Conservation (phyloP, 1,140 invertebrate species). For the Gonatopus flavifemur region DNA sequence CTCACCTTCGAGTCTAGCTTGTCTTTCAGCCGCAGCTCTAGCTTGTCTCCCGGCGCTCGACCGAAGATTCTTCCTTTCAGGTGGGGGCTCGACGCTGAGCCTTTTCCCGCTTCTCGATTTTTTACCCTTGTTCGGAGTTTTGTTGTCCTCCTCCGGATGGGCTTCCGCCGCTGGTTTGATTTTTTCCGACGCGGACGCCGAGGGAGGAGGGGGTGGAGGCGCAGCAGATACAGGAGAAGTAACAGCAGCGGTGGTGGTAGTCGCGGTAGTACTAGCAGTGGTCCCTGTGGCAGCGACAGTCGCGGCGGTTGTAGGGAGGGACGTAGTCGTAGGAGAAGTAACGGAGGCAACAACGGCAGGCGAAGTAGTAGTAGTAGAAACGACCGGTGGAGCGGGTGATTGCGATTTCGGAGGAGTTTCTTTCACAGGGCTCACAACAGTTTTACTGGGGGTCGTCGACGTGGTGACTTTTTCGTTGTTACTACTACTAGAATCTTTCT, state of each 20-base stretch:
- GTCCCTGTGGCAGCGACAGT: background rate
- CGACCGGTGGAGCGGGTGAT: too few relatives aligned
- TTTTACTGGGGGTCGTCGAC: too few relatives aligned
- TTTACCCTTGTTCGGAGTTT: conserved; percentile 43
- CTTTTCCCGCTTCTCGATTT: conserved; percentile 50
- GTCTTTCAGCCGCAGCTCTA: conserved; percentile 52
- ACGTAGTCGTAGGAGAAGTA: conserved; percentile 9
- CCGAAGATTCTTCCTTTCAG: conserved; percentile 55
- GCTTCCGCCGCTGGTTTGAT: conserved; percentile 10
- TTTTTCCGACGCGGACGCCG: conserved; percentile 13
- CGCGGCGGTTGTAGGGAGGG: conserved; percentile 4
- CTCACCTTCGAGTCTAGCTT: conserved; percentile 52
- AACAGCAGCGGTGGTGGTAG: conserved; percentile 4
- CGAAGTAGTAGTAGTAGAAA: background rate
- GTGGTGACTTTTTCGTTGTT: too few relatives aligned
- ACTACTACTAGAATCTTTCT: too few relatives aligned
- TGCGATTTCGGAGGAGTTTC: too few relatives aligned
- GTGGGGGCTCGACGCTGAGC: conserved; percentile 46
- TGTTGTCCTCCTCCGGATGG: conserved; percentile 40
- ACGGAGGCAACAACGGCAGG: background rate
- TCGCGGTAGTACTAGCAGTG: background rate
- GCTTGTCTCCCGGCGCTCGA: conserved; percentile 56
- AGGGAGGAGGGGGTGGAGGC: conserved; percentile 2
- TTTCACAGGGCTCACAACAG: too few relatives aligned
- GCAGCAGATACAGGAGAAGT: background rate